These are phyloP conservation scores for Bolinopsis microptera DNA, from an alignment of 37 sponge, comb jelly and placozoan genomes.

Conservation along the genomic window DNA sequence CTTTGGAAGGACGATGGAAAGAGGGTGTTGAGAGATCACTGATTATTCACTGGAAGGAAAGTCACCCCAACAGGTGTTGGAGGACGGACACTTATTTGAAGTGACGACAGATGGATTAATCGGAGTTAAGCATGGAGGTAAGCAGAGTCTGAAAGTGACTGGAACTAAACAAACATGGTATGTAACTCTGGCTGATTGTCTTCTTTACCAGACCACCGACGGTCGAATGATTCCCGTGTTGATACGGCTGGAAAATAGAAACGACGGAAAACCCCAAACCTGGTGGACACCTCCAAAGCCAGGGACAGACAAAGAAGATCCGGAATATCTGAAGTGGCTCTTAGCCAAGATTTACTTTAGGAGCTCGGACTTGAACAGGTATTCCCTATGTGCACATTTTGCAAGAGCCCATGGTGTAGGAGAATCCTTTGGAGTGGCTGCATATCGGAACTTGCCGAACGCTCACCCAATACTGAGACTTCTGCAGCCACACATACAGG, in stretches of 20 bases:
- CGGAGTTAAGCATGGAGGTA: background rate
- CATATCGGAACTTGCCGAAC: slow-evolving; percentile 1
- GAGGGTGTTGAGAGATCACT: background rate
- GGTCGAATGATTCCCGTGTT: background rate
- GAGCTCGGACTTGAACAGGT: background rate
- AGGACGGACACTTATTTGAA: background rate
- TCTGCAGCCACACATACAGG: slow-evolving; percentile 21
- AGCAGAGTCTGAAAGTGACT: background rate
- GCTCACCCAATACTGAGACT: background rate
- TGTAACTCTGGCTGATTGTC: background rate
- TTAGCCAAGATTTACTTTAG: background rate
- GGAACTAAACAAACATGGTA: background rate
- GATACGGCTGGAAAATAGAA: slow-evolving; percentile 18
- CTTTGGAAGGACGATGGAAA: background rate
- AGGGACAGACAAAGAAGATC: background rate
- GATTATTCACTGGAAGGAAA: background rate
- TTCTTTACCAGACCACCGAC: background rate
- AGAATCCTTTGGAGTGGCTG: background rate
- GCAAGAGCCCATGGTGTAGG: background rate
- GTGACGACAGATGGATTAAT: background rate
- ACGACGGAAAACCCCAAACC: background rate
- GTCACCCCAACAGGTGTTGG: background rate
- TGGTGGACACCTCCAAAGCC: background rate
- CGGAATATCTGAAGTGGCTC: background rate
- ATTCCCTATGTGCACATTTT: background rate